Conservation (phyloP, 2,888 invertebrate genomes). For the Cantharis rufa region DNA sequence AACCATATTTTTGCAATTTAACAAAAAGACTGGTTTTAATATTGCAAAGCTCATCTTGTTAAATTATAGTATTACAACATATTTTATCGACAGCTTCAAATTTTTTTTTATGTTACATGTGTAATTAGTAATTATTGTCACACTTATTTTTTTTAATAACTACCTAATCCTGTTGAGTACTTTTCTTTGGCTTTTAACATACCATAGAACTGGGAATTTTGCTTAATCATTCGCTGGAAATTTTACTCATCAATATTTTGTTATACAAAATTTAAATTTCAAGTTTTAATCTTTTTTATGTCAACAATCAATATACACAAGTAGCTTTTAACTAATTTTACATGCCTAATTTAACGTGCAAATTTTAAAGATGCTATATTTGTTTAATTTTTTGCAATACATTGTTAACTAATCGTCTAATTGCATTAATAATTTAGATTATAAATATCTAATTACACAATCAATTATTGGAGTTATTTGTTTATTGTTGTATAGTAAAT, state of each 20-base stretch:
- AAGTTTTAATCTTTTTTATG: neutral
- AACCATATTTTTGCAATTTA: neutral
- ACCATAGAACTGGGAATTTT: neutral
- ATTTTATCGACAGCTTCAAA: neutral
- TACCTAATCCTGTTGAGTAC: neutral
- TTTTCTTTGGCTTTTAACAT: neutral
- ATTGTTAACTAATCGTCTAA: neutral
- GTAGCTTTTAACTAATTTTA: conserved; percentile 3
- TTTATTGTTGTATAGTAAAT: neutral
- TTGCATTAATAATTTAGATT: neutral
- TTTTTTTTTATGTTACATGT: neutral
- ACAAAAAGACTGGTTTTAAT: neutral
- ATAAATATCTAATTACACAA: neutral
- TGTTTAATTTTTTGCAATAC: conserved; percentile 9
- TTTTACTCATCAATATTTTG: neutral
- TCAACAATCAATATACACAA: neutral
- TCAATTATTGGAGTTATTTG: neutral
- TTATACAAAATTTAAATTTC: neutral
- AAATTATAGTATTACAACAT: neutral
- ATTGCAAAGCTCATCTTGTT: neutral
- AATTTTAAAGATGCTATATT: conserved; percentile 24
- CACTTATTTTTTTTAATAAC: neutral
- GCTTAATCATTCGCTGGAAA: neutral
- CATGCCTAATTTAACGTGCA: conserved; percentile 11
- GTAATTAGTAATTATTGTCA: neutral